phyloP scores from a whole-genome alignment of 2,888 invertebrate genomes.

The Limulus polyphemus region DNA sequence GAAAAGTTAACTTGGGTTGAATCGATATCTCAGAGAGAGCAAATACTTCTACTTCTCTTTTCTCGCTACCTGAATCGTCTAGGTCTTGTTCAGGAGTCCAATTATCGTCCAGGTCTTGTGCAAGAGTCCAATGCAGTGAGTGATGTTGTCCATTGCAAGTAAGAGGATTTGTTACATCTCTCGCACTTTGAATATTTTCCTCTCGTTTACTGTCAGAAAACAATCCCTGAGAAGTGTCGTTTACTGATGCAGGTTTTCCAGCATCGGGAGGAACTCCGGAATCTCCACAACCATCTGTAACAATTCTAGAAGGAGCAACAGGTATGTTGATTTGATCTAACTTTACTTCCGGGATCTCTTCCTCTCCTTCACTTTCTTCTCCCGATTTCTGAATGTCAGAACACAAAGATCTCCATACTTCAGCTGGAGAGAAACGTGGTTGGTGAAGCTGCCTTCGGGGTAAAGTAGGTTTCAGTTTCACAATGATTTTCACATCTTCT shows the following conservation, averaged over 20 bases:
- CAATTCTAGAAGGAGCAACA: constrained; percentile 31
- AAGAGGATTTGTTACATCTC: too few relatives aligned
- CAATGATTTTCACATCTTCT: constrained; percentile 46
- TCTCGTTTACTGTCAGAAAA: background rate
- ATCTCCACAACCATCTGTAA: constrained; percentile 62
- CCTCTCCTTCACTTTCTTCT: constrained; percentile 34
- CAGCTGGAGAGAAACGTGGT: constrained; percentile 66
- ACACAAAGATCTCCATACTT: constrained; percentile 58
- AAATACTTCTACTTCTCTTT: background rate
- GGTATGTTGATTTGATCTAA: constrained; percentile 32
- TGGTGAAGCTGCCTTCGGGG: constrained; percentile 64
- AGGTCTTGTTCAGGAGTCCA: constrained; percentile 22
- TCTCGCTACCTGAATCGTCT: constrained; percentile 16
- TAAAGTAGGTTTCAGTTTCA: constrained; percentile 60
- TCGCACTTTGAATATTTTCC: too few relatives aligned
- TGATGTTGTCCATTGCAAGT: too few relatives aligned
- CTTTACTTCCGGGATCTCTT: constrained; percentile 28
- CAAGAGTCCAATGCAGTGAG: constrained; percentile 13
- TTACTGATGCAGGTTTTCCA: constrained; percentile 42
- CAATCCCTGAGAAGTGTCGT: constrained; percentile 28
- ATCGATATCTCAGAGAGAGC: constrained; percentile 1
- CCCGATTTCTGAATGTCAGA: constrained; percentile 5
- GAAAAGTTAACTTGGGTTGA: constrained; percentile 12
- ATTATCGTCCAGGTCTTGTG: constrained; percentile 19
- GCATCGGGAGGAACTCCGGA: constrained; percentile 71